Conservation (phyloP, 1,140 invertebrate species). For the Cyclargus thomasi region DNA sequence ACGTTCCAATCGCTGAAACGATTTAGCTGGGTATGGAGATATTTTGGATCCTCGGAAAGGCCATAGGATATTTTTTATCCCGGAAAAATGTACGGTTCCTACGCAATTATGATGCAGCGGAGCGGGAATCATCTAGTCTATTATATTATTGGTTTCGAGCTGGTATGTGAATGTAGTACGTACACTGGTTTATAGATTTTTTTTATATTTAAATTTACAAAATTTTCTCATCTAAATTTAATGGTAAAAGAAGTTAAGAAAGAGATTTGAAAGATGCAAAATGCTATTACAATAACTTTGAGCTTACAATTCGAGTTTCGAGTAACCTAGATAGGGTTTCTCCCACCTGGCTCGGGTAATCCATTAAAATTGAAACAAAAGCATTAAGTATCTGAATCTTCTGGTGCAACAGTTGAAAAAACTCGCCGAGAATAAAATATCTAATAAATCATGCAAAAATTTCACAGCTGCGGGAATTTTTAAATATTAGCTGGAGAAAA, state of each 20-base stretch:
- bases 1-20: no score
- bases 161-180: no score
- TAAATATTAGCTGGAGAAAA: conserved; percentile 11
- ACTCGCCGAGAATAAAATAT: neutral
- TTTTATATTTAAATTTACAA: no score
- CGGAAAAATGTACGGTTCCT: no score
- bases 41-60: no score
- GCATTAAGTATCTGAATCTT: neutral
- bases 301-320: neutral
- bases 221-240: neutral
- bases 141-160: no score
- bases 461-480: conserved; percentile 8
- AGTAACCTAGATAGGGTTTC: conserved; percentile 9
- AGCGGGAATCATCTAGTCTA: no score
- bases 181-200: no score
- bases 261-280: conserved; percentile 7
- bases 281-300: neutral
- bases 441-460: conserved; percentile 13
- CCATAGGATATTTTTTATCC: no score
- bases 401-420: conserved; percentile 12
- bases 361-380: conserved; percentile 15
- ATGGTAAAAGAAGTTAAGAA: neutral
- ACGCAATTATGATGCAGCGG: no score
- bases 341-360: conserved; percentile 13
- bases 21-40: no score